Base-by-base conservation (phyloP, 2,888 invertebrate genomes). In the Cantharis nigra region DNA sequence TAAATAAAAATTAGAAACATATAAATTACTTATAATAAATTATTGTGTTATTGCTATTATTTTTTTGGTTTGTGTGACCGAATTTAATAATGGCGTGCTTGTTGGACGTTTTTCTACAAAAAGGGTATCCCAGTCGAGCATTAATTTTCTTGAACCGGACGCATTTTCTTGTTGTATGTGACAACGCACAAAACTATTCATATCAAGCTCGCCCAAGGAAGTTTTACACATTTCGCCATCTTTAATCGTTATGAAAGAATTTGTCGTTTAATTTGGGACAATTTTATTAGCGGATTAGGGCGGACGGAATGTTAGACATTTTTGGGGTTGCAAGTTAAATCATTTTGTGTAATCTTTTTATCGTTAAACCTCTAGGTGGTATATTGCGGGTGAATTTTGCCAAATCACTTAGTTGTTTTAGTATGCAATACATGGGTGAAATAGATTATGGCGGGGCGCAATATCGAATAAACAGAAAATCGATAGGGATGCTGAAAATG, bases 391-490 rank as follows among this genome's bases (percentile, higher is more conserved):
- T n/a, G 49, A 49, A 49, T 49, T 49, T 49, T n/a, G 7, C n/a
- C 49, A 67, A 67, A 67, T 67, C 65, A 67, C 65, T 67, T 67
- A 67, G 26, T 67, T 67, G 65, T 67, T 67, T 67, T 26, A 16
- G 65, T 67, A 67, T 67, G 65, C 65, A 67, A 67, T 67, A 67
- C 65, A 67, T 67, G 65, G 26, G 9, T 26, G 23, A 67, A 67
- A 67, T 67, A 67, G 26, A 67, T 67, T 67, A 75, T 75, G 75
- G 71, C 71, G 75, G 33, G 70, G 71, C 63, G 49, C 71, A 71
- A 75, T 75, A 71, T 71, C 64, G 71, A 75, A 62, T 75, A 71
- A 75, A 75, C 70, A 65, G 75, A 71, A 71, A 75, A 75, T 75
- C 75, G 70, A 75, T 75, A 75, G 64, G 70, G 75, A 75, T 75